Conservation (phyloP, 2,113 vertebrate genomes). For the Ailuropoda melanoleuca region DNA sequence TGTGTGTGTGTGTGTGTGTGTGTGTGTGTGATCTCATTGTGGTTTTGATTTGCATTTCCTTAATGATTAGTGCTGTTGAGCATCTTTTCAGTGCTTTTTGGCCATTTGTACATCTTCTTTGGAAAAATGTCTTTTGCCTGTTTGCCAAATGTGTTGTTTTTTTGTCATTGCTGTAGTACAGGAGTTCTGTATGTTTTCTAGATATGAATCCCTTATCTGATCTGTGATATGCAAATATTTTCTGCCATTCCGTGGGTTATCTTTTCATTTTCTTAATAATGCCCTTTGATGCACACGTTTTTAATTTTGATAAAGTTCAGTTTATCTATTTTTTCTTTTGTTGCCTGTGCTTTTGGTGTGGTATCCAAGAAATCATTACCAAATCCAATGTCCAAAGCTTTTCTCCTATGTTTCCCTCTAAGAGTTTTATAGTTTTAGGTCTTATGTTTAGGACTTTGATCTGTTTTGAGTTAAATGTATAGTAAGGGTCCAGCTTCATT, state of each 20-base stretch:
- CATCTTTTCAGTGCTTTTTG: not conserved
- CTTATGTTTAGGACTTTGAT: not conserved
- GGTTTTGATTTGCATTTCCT: not conserved
- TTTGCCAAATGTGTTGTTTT: not conserved
- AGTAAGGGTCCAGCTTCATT: not conserved
- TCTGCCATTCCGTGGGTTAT: not conserved
- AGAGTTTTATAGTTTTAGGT: not conserved
- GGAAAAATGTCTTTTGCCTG: not conserved
- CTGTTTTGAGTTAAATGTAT: not conserved
- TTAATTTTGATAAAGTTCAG: not conserved
- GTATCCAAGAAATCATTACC: not conserved
- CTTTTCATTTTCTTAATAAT: not conserved
- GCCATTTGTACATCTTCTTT: not conserved
- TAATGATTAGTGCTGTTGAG: not conserved
- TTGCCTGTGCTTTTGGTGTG: not conserved
- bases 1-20: too few relatives aligned
- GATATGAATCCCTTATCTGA: not conserved
- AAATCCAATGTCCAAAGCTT: not conserved
- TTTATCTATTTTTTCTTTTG: not conserved
- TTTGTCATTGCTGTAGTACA: not conserved
- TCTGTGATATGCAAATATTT: not conserved
- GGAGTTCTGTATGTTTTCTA: not conserved
- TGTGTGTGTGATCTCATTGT: not conserved
- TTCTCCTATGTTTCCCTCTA: not conserved
- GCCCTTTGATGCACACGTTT: not conserved